phyloP scores from a whole-genome alignment of 2,888 invertebrate genomes.

The Teinopalpus imperialis region DNA sequence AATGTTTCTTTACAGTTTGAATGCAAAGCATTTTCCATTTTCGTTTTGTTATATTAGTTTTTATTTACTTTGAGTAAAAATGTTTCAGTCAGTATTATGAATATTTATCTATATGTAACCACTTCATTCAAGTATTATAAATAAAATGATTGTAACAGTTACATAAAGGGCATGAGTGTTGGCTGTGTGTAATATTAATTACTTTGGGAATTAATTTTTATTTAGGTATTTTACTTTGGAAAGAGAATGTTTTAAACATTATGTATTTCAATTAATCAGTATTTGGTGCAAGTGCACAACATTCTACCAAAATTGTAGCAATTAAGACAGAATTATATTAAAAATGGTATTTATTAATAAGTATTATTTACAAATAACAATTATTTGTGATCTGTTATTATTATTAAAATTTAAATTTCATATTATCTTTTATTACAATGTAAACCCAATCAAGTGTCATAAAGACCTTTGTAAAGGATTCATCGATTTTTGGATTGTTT shows the following conservation, averaged over 20 bases:
- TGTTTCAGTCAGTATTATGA: slow-evolving; percentile 15
- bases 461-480: not conserved
- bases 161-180: not conserved
- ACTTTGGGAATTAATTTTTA: not conserved
- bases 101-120: not conserved
- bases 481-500: slow-evolving; percentile 20
- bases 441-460: not conserved
- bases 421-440: not conserved
- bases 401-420: not conserved
- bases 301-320: too few species aligned
- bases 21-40: slow-evolving; percentile 16
- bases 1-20: too few species aligned
- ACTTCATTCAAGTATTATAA: slow-evolving; percentile 1
- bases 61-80: not conserved
- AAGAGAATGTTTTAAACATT: too few species aligned
- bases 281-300: too few species aligned
- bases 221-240: not conserved
- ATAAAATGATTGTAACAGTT: not conserved
- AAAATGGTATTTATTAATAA: too few species aligned
- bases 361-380: too few species aligned
- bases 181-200: slow-evolving; percentile 1
- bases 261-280: too few species aligned
- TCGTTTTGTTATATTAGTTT: not conserved
- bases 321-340: too few species aligned
- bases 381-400: not conserved